Evolutionary conservation across 1,140 invertebrate species (phyloP).

Genomic region (Trichonephila clavipes): DNA sequence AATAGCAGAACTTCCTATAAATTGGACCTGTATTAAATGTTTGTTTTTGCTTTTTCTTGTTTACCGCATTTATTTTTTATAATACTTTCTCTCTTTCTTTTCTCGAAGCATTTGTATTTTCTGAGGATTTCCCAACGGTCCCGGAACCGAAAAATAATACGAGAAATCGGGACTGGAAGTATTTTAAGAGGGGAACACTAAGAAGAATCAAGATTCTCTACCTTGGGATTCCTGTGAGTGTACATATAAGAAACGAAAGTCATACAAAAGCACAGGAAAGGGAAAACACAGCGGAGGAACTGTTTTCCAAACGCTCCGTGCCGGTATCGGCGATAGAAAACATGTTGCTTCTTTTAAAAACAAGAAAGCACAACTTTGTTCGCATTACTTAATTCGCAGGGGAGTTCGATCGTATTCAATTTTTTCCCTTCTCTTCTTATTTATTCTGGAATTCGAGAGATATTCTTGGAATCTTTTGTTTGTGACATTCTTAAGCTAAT

Average conservation of each 20-base stretch:
- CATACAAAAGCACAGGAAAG: background rate
- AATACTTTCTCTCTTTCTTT: background rate
- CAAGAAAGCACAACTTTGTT: background rate
- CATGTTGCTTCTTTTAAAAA: background rate
- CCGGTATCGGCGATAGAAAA: background rate
- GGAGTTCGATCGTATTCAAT: background rate
- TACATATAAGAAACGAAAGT: conserved; percentile 33
- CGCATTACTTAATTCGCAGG: background rate
- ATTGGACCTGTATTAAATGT: conserved; percentile 36
- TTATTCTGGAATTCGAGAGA: background rate
- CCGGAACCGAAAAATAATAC: background rate
- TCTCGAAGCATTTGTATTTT: background rate
- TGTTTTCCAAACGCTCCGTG: background rate
- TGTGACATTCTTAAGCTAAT: background rate
- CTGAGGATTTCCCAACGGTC: background rate
- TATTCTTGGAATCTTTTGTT: background rate
- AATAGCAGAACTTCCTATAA: background rate
- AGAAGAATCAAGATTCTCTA: background rate
- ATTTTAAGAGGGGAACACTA: background rate
- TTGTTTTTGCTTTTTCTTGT: background rate
- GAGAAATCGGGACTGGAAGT: background rate
- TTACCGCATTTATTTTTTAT: background rate
- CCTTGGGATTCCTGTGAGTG: background rate
- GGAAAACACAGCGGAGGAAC: background rate
- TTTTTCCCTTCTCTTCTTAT: background rate